Base-by-base conservation (phyloP, 2,113 vertebrate genomes). In the Hippopotamus amphibius region DNA sequence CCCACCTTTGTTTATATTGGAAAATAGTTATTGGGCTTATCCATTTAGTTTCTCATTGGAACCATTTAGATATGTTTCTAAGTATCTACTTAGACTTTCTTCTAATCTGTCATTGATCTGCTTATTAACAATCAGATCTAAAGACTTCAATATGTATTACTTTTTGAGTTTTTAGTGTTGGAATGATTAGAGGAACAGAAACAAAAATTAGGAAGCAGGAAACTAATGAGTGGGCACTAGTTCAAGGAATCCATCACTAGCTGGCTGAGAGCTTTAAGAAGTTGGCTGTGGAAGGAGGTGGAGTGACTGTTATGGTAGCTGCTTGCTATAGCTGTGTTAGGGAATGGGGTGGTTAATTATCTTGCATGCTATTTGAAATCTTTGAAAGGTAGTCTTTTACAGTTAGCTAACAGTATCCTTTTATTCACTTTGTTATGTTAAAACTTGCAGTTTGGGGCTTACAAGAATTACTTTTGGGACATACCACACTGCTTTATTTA, bases 131-230 rank as follows among this genome's bases (percentile, higher is more conserved):
- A 37, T 93, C 37, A 28, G 55, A 63, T 90, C 41, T 95, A 66
- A 84, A 69, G 55, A 74, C 50, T 93, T 86, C 43, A 86, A 2
- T 94, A 48, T 96, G 19, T 65, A 46, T 94, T 92, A 55, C 41
- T 83, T 80, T 55, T 80, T 55, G 61, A 80, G 41, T 46, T 90
- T 93, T 96, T 92, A 87, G 71, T 88, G 37, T 95, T 87, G 65
- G 65, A 93, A 79, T 96, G 74, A 89, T 90, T 95, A 92, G 69
- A 96, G 95, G 77, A 98, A 69, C 37, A 97, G 90, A 96, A 94
- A 65, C n/a, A 63, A 94, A 96, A 90, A 69, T 3, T n/a, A 90
- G 11, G 48, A 43, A 95, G 10, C 57, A 63, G 63, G 26, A 80
- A 84, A 72, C 72, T 93, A 82, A 90, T 69, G 92, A 59, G 59